phyloP scores from a whole-genome alignment of 2,797 vertebrate genomes.

The Tragelaphus oryx region DNA sequence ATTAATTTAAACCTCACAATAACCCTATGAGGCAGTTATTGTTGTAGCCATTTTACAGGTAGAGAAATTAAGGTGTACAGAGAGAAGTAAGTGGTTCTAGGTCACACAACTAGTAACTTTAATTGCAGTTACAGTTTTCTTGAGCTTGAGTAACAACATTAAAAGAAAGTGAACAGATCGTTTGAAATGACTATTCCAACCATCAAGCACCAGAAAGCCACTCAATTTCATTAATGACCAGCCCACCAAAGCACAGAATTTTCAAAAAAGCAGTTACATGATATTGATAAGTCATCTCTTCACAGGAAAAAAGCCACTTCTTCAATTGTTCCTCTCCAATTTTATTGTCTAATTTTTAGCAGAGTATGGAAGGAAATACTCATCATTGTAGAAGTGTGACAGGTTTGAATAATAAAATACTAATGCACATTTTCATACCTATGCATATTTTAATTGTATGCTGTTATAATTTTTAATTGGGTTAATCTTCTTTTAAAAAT shows the following conservation, averaged over 20 bases:
- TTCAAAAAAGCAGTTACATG: not conserved
- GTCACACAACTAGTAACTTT: not conserved
- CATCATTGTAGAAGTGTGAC: not conserved
- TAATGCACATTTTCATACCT: not conserved
- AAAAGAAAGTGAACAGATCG: not conserved
- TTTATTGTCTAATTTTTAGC: not conserved
- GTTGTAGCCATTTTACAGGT: not conserved
- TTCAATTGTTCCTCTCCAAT: not conserved
- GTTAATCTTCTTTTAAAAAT: conserved; percentile 17
- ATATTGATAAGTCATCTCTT: not conserved
- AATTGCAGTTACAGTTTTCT: not conserved
- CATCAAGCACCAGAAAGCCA: not conserved
- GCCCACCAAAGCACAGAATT: not conserved
- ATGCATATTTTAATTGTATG: conserved; percentile 13
- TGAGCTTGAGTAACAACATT: not conserved
- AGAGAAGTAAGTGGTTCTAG: not conserved
- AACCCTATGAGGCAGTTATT: not conserved
- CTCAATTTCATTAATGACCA: not conserved
- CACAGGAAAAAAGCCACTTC: not conserved
- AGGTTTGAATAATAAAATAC: not conserved
- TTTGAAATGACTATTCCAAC: not conserved
- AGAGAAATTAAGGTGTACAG: not conserved
- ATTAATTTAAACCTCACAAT: not conserved
- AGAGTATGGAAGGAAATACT: not conserved
- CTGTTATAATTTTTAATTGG: not conserved